Evolutionary conservation across 2,113 vertebrate genomes (phyloP), one percentile per base, ranked within the genome.

Genomic region (Cavia porcellus): DNA sequence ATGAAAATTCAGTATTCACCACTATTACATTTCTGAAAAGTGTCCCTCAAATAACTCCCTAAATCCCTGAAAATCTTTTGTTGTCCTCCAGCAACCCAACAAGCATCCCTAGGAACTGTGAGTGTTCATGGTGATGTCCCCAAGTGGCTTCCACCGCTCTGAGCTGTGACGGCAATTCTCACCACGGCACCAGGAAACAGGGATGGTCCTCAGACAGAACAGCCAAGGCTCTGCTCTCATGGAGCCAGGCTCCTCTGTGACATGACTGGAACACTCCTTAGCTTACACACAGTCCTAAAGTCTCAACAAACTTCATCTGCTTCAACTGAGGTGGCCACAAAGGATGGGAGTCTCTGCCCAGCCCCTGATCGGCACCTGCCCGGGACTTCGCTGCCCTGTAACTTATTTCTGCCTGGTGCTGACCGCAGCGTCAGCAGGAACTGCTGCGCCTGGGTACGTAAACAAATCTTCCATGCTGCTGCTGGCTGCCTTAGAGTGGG

Each of bases 21-120:
- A 79, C 3, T 22, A 89, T 79, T 62, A 95, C 82, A 92, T 88
- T 95, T 96, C 68, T 85, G 35, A 25, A 91, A 96, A 96, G 45
- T 42, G 17, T 68, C 61, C 92, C 62, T 77, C 88, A 45, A 86
- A 68, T 52, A 75, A 90, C 66, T 86, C 30, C 57, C 25, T 30
- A 10, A 79, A 50, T 62, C 22, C 52, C 66, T 57, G 38, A 59
- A 59, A 89, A 81, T 62, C 92, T 97, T 80, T 59, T 94, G 45
- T 3, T 20, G 12, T 42, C n/a, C 14, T 45, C 55, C n/a, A 45
- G 57, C 35, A 22, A 45, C 8, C 15, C 19, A 25, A 45, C 47
- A 47, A 28, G 7, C 42, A 32, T 52, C 8, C n/a, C 30, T 1
- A 77, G 62, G 59, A 90, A 25, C 55, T 74, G 70, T 30, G 24